Evolutionary conservation across 2,888 invertebrate species (phyloP).

Genomic region (Syrphus vitripennis): DNA sequence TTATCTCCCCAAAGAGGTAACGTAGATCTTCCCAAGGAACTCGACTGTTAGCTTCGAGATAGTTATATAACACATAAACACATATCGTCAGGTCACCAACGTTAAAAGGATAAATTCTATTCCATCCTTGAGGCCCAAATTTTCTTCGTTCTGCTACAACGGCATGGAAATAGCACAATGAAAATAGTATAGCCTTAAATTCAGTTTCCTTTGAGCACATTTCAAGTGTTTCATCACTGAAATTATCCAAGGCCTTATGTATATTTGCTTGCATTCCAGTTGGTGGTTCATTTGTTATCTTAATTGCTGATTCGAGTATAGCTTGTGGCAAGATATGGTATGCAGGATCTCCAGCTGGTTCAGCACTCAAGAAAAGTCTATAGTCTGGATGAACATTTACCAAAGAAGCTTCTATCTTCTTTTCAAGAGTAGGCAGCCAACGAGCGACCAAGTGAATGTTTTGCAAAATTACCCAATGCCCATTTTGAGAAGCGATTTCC

Average conservation of each 20-base stretch:
- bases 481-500: constrained; percentile 87
- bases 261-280: constrained; percentile 97
- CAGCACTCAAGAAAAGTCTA: constrained; percentile 92
- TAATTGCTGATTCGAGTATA: constrained; percentile 95
- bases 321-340: constrained; percentile 90
- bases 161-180: constrained; percentile 97
- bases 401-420: constrained; percentile 92
- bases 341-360: constrained; percentile 88
- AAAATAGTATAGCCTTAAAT: constrained; percentile 94
- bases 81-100: constrained; percentile 95
- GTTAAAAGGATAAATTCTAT: constrained; percentile 88
- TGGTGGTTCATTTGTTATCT: constrained; percentile 97
- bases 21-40: constrained; percentile 97
- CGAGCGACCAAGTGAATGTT: constrained; percentile 95
- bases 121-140: constrained; percentile 83
- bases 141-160: constrained; percentile 95
- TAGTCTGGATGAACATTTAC: constrained; percentile 86
- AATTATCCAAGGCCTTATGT: constrained; percentile 95
- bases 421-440: constrained; percentile 94
- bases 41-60: constrained; percentile 92
- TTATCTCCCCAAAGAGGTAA: constrained; percentile 97
- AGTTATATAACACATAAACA: constrained; percentile 94
- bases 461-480: constrained; percentile 96
- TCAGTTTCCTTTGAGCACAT: constrained; percentile 96
- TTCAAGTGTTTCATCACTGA: constrained; percentile 95